Evolutionary conservation across 2,888 invertebrate genomes (phyloP).

Genomic region (Ochropacha duplaris): DNA sequence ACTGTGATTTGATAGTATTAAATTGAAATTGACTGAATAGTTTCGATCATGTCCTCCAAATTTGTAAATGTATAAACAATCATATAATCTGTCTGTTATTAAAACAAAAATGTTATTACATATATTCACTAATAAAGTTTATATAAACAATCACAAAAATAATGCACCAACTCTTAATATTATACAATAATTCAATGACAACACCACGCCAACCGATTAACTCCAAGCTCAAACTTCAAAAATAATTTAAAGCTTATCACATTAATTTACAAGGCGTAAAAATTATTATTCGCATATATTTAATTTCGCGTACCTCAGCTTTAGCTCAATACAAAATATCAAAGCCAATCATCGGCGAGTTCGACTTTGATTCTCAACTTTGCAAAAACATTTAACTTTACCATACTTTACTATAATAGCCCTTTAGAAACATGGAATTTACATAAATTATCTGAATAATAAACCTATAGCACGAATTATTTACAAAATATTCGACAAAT

Average conservation of each 20-base stretch:
- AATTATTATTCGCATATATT: slow-evolving; percentile 37
- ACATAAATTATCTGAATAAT: slow-evolving; percentile 35
- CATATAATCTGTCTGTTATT: neutral
- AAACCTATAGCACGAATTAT: slow-evolving; percentile 23
- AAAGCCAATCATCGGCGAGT: slow-evolving; percentile 29
- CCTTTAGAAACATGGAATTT: slow-evolving; percentile 41
- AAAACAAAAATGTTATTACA: neutral
- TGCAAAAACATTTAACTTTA: slow-evolving; percentile 32
- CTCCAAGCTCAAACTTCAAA: slow-evolving; percentile 54
- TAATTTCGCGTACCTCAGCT: too few relatives aligned
- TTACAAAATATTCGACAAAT: slow-evolving; percentile 40
- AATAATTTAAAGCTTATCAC: slow-evolving; percentile 81
- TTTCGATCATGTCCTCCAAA: neutral
- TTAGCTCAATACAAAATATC: slow-evolving; percentile 15
- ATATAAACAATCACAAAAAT: slow-evolving; percentile 70
- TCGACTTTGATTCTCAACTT: slow-evolving; percentile 26
- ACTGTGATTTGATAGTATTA: neutral
- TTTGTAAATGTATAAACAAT: neutral
- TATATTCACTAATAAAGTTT: slow-evolving; percentile 43
- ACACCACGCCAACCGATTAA: slow-evolving; percentile 45
- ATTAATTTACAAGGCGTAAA: slow-evolving; percentile 60
- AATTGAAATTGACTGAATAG: neutral
- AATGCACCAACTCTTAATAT: slow-evolving; percentile 65
- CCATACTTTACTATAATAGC: slow-evolving; percentile 35
- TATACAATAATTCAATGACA: slow-evolving; percentile 52